These are phyloP conservation scores for Lerema accius DNA, from an alignment of 1,140 invertebrate genomes.

Conservation along the genomic window DNA sequence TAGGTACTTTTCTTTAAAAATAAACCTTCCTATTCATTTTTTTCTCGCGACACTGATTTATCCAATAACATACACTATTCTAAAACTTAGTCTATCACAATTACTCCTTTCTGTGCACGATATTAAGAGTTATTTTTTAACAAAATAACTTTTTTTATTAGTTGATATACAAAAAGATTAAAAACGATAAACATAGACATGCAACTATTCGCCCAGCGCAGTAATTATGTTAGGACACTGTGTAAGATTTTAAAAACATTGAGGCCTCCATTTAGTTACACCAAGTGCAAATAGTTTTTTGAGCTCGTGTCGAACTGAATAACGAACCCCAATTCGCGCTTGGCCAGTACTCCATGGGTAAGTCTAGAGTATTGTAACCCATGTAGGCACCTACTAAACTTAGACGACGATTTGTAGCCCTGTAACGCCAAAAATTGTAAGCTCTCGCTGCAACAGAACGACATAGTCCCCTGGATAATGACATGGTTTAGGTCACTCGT, in stretches of 20 bases:
- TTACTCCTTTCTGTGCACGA: too few species aligned
- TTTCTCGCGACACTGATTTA: too few species aligned
- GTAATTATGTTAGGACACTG: conserved; percentile 1
- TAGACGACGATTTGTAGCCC: conserved; percentile 67
- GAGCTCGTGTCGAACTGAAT: conserved; percentile 50
- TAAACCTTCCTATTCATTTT: too few species aligned
- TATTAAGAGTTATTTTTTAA: neutral
- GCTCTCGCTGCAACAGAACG: conserved; percentile 82
- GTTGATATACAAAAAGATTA: conserved; percentile 25
- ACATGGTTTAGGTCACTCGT: conserved; percentile 45
- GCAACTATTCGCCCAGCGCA: conserved; percentile 6
- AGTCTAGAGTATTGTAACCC: conserved; percentile 81
- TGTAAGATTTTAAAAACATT: neutral
- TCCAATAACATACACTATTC: too few species aligned
- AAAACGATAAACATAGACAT: conserved; percentile 22
- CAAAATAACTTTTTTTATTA: neutral
- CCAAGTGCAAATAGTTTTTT: conserved; percentile 43
- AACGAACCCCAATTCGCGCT: conserved; percentile 84
- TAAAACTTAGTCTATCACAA: too few species aligned
- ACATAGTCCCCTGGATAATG: conserved; percentile 69
- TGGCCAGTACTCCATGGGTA: conserved; percentile 83
- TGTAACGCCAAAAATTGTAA: conserved; percentile 83
- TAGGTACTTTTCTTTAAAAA: too few species aligned
- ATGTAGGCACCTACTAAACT: conserved; percentile 78
- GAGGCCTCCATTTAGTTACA: conserved; percentile 5